Base-by-base conservation (phyloP, 2,113 vertebrate genomes). In the Nycticryphes semicollaris region DNA sequence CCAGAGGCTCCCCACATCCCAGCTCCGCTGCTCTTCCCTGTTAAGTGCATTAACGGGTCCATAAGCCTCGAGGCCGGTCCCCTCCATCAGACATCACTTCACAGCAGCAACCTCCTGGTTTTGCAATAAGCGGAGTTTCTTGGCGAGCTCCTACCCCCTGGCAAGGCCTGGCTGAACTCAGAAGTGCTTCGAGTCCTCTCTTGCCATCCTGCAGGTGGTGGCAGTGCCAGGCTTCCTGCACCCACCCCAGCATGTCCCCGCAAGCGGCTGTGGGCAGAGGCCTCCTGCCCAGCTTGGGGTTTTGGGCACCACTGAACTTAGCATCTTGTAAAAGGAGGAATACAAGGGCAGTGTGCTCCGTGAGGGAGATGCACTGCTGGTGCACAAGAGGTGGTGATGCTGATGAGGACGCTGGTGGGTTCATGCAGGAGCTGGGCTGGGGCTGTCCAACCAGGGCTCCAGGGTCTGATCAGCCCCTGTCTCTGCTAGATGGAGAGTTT, bases 51-150 rank as follows among this genome's bases (percentile, higher is more conserved):
- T 54, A 88, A 31, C n/a, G 39, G 37, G 7, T n/a, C 18, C 3
- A 0, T 33, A 15, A 39, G 22, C 68, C 2, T 3, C 0, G 2
- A 17, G 41, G 35, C 48, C 1, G 1, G 3, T 47, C 43, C 84
- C 82, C 78, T 70, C 37, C 70, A 41, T 24, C 90, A 84, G 86
- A 12, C 56, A 17, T 12, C 48, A 0, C 59, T 68, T 53, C 41
- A 37, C 1, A 4, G 64, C 31, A 10, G 21, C 1, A 54, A 0
- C 57, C 30, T 22, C 62, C 88, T 76, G 88, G 33, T 31, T 89
- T 76, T 84, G 81, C 79, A 78, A 6, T 73, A 41, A 86, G 43
- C 4, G 2, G 59, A 76, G 59, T 50, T 87, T 84, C 53, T 57
- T 64, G 78, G 54, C 3, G 1, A 90, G 39, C 64, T 91, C 50